Evolutionary conservation across 2,113 vertebrate species (phyloP).

Genomic region (Melanotaenia duboulayi): DNA sequence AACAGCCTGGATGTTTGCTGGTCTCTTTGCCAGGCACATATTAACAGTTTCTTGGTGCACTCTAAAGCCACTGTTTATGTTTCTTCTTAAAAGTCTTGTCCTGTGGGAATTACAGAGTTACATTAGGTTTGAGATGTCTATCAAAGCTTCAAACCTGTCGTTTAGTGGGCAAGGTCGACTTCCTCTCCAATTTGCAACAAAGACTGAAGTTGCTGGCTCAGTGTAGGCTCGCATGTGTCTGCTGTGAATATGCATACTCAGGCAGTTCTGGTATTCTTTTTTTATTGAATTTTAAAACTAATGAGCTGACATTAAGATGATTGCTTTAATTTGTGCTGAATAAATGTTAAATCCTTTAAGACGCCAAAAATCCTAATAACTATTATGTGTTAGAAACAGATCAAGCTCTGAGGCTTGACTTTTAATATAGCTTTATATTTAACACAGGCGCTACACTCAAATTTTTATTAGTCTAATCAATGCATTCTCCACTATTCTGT

Average conservation of each 20-base stretch:
- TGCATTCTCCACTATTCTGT: background rate
- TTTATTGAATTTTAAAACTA: conserved; percentile 10
- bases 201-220: conserved; percentile 12
- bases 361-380: background rate
- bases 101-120: conserved; percentile 60
- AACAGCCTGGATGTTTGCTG: background rate
- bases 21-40: conserved; percentile 3
- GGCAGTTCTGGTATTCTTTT: background rate
- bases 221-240: conserved; percentile 20
- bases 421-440: conserved; percentile 7
- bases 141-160: conserved; percentile 39
- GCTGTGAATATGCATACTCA: background rate
- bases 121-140: conserved; percentile 28
- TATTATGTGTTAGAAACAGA: conserved; percentile 1
- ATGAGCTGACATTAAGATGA: conserved; percentile 3
- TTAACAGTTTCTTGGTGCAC: conserved; percentile 16
- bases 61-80: conserved; percentile 38
- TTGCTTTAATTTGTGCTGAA: conserved; percentile 17
- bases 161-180: conserved; percentile 52
- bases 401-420: background rate
- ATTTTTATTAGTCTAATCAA: background rate
- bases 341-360: conserved; percentile 11
- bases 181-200: conserved; percentile 38
- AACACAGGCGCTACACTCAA: background rate
- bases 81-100: conserved; percentile 48